A percentile compares a stretch with the other conserved stretches of the same genome.
Conservation (phyloP, 2,888 invertebrate species). For the Sphaerophoria taeniata region DNA sequence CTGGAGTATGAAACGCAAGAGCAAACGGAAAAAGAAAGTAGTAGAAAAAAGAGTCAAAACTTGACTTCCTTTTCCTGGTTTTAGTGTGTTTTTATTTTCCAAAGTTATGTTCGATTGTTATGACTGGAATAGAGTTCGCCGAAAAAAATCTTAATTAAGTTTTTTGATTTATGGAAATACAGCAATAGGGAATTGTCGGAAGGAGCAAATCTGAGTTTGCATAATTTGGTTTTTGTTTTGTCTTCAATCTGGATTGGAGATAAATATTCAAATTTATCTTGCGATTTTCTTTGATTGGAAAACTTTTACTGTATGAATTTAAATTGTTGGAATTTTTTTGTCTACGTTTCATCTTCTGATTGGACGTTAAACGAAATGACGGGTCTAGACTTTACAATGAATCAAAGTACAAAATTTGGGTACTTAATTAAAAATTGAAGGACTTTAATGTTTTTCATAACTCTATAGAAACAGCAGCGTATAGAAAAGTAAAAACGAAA, state of each 20-base stretch:
- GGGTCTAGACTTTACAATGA: not conserved
- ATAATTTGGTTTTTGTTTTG: not conserved
- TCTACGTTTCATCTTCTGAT: not conserved
- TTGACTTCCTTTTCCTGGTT: not conserved
- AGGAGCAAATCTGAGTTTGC: not conserved
- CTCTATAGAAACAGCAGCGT: too few relatives aligned
- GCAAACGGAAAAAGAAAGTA: not conserved
- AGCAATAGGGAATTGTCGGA: not conserved
- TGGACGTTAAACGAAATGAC: not conserved
- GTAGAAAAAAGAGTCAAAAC: not conserved
- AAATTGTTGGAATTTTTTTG: constrained; percentile 2
- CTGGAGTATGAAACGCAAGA: too few relatives aligned
- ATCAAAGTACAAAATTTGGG: too few relatives aligned
- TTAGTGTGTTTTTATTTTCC: not conserved
- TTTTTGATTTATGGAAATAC: constrained; percentile 15
- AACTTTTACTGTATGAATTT: constrained; percentile 16
- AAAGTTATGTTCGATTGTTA: constrained; percentile 24
- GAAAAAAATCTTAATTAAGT: constrained; percentile 11
- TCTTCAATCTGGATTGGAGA: not conserved
- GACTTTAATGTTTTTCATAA: too few relatives aligned
- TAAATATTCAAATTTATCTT: not conserved
- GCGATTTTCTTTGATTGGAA: constrained; percentile 23
- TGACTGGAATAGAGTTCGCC: not conserved
- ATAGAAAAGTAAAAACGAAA: too few relatives aligned
- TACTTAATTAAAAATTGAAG: too few relatives aligned